Percentiles rank a stretch among this genome's conserved stretches.
Conservation (phyloP, 2,888 invertebrate genomes). For the Odontocerum albicorne region DNA sequence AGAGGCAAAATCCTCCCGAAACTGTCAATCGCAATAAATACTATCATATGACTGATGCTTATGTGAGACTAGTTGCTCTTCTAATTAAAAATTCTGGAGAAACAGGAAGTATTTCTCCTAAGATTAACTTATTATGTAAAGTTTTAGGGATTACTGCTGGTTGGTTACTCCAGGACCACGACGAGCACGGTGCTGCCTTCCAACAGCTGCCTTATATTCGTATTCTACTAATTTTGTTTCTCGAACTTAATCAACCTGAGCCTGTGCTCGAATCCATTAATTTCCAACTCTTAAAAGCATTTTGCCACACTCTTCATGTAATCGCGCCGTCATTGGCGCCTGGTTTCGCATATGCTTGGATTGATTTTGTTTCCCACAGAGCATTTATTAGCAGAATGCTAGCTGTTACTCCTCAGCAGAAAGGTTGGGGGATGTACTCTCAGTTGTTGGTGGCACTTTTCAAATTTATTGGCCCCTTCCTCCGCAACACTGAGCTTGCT, state of each 20-base stretch:
- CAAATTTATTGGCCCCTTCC: slow-evolving; percentile 94
- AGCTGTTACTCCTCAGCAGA: slow-evolving; percentile 88
- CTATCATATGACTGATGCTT: slow-evolving; percentile 94
- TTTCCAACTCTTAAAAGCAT: slow-evolving; percentile 92
- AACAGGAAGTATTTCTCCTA: slow-evolving; percentile 88
- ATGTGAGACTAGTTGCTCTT: slow-evolving; percentile 89
- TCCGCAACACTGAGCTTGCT: slow-evolving; percentile 94
- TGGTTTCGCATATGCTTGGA: slow-evolving; percentile 97
- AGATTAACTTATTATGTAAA: slow-evolving; percentile 95
- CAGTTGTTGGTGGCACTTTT: slow-evolving; percentile 94
- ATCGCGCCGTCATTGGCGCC: slow-evolving; percentile 91
- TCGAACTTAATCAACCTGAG: slow-evolving; percentile 94
- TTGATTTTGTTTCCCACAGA: slow-evolving; percentile 95
- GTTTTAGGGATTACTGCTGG: slow-evolving; percentile 94
- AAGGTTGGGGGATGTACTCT: slow-evolving; percentile 97
- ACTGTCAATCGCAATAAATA: slow-evolving; percentile 80
- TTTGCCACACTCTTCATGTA: slow-evolving; percentile 93
- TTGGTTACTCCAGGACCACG: slow-evolving; percentile 94
- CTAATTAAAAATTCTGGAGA: slow-evolving; percentile 95
- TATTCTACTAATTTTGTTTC: slow-evolving; percentile 93
- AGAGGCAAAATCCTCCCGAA: slow-evolving; percentile 63
- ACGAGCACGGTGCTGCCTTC: slow-evolving; percentile 85
- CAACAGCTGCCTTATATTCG: slow-evolving; percentile 98
- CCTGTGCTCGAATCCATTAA: slow-evolving; percentile 92
- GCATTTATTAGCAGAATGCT: slow-evolving; percentile 93